These are phyloP conservation scores for Polydrusus cervinus DNA, from an alignment of 2,888 invertebrate genomes.

Conservation along the genomic window DNA sequence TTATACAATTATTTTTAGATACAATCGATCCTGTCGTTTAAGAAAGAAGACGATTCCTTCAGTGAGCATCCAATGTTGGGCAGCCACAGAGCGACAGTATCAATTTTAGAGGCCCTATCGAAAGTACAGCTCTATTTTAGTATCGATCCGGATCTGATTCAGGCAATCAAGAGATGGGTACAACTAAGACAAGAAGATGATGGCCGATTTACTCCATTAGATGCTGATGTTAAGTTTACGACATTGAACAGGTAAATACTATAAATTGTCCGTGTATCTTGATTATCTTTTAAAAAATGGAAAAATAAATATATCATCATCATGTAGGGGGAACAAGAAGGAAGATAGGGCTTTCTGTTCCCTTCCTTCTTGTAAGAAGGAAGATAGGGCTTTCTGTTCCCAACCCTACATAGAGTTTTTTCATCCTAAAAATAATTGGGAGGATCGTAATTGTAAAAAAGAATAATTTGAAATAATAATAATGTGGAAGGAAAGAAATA, in stretches of 20 bases:
- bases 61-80: conserved; percentile 79
- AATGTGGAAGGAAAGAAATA: too few relatives aligned
- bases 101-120: conserved; percentile 76
- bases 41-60: conserved; percentile 79
- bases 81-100: conserved; percentile 77
- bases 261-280: too few relatives aligned
- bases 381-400: too few relatives aligned
- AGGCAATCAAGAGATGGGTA: conserved; percentile 77
- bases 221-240: conserved; percentile 74
- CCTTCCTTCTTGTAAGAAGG: too few relatives aligned
- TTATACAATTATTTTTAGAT: conserved; percentile 69
- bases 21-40: conserved; percentile 77
- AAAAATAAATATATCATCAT: too few relatives aligned
- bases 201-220: conserved; percentile 76
- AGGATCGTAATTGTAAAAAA: too few relatives aligned
- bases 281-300: too few relatives aligned
- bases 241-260: conserved; percentile 52
- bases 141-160: conserved; percentile 77
- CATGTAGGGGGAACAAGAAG: too few relatives aligned
- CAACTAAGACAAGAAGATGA: conserved; percentile 76
- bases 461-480: too few relatives aligned
- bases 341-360: too few relatives aligned
- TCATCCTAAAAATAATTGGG: too few relatives aligned
- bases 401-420: too few relatives aligned
- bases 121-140: conserved; percentile 78